Evolutionary conservation across 2,888 invertebrate species (phyloP).

Genomic region (Odontothrips loti): DNA sequence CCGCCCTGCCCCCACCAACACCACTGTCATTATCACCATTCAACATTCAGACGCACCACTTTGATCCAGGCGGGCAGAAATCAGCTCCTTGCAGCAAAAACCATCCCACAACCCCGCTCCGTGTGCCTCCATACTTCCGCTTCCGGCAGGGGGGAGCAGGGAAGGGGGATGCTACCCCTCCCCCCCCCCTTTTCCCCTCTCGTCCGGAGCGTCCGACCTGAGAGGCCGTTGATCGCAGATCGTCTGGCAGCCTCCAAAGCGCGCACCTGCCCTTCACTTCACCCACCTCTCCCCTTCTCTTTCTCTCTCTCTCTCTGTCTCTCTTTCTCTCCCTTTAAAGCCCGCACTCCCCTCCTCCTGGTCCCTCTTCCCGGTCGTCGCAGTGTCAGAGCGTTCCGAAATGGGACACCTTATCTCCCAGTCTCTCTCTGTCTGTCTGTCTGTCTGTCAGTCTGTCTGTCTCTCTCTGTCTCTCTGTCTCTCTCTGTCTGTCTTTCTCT

Average conservation of each 20-base stretch:
- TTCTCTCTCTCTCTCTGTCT: not conserved
- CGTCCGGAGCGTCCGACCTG: not conserved
- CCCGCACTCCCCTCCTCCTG: not conserved
- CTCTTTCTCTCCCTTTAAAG: not conserved
- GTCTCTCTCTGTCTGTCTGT: not conserved
- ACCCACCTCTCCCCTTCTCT: not conserved
- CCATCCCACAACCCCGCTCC: too few relatives aligned
- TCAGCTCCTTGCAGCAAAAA: too few relatives aligned
- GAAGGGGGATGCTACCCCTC: not conserved
- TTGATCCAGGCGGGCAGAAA: too few relatives aligned
- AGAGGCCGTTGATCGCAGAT: too few relatives aligned
- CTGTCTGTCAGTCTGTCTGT: not conserved
- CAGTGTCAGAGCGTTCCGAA: too few relatives aligned
- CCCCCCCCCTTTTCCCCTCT: not conserved
- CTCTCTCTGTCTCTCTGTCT: not conserved
- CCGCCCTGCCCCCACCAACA: too few relatives aligned
- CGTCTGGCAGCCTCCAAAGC: not conserved
- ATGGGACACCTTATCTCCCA: not conserved
- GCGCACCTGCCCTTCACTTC: not conserved
- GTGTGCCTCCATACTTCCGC: too few relatives aligned
- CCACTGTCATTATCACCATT: too few relatives aligned
- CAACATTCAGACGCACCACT: too few relatives aligned
- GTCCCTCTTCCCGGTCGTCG: too few relatives aligned
- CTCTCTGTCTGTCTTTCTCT: too few relatives aligned
- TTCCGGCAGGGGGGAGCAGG: not conserved